Conservation (phyloP, 1,140 invertebrate genomes). For the Drosophila nikananu region DNA sequence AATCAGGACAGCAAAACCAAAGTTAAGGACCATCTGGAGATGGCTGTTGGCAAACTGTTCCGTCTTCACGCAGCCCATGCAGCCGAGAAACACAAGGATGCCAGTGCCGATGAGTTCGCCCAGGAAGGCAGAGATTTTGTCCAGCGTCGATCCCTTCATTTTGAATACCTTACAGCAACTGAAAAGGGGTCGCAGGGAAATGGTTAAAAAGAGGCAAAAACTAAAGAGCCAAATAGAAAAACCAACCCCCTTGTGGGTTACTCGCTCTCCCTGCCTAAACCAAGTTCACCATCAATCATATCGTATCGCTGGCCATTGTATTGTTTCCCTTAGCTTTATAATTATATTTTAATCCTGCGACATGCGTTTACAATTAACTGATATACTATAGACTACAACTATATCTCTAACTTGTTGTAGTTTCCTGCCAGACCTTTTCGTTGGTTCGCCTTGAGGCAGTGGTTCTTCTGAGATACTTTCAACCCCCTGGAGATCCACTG, state of each 20-base stretch:
- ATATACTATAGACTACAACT: background rate
- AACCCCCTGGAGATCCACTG: slow-evolving; percentile 22
- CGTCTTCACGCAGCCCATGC: slow-evolving; percentile 88
- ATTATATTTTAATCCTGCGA: slow-evolving; percentile 16
- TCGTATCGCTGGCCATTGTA: slow-evolving; percentile 16
- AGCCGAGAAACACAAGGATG: slow-evolving; percentile 91
- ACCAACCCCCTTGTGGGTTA: slow-evolving; percentile 13
- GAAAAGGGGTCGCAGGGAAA: slow-evolving; percentile 40
- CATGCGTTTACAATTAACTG: slow-evolving; percentile 2
- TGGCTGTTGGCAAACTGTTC: slow-evolving; percentile 50
- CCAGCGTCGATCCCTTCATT: slow-evolving; percentile 76
- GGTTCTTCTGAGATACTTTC: background rate
- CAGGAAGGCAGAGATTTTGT: slow-evolving; percentile 75
- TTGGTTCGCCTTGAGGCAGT: background rate
- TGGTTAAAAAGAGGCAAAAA: slow-evolving; percentile 1
- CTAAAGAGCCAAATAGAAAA: background rate
- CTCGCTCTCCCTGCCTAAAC: background rate
- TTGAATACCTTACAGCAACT: slow-evolving; percentile 72
- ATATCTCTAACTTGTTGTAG: background rate
- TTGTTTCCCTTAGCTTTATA: slow-evolving; percentile 8
- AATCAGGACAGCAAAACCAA: slow-evolving; percentile 79
- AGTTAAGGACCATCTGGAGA: slow-evolving; percentile 72
- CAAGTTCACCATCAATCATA: slow-evolving; percentile 32
- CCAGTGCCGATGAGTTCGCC: slow-evolving; percentile 91
- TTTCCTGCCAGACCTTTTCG: slow-evolving; percentile 21